These are phyloP conservation scores for Agelaius phoeniceus DNA, from an alignment of 2,113 vertebrate genomes.

Conservation along the genomic window DNA sequence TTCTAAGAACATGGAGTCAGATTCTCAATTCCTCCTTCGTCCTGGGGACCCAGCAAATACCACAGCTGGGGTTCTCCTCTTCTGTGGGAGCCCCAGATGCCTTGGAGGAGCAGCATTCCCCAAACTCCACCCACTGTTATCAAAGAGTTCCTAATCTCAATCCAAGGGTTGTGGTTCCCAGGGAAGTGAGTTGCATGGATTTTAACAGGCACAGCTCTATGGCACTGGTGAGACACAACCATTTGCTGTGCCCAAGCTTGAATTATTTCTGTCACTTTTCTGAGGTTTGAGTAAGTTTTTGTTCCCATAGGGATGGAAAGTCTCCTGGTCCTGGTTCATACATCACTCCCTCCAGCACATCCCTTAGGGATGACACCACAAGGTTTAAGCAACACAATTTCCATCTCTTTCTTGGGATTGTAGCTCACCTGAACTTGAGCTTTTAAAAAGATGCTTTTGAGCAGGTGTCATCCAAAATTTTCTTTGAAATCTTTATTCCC, in stretches of 20 bases:
- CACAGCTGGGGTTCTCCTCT: background rate
- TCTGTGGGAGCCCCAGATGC: background rate
- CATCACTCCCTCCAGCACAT: background rate
- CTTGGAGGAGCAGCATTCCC: background rate
- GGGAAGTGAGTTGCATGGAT: rapidly evolving
- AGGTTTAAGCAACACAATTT: background rate
- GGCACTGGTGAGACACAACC: rapidly evolving
- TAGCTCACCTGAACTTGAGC: background rate
- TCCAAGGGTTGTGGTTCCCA: background rate
- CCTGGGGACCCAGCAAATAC: no score
- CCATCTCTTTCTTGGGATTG: background rate
- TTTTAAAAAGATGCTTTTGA: background rate
- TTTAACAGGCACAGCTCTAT: background rate
- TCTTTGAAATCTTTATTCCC: background rate
- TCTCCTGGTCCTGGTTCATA: background rate
- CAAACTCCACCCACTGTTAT: background rate
- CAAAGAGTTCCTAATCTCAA: background rate
- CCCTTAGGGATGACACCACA: background rate
- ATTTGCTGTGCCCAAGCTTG: background rate
- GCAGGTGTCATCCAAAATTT: background rate
- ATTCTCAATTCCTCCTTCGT: no score
- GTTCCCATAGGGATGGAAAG: background rate
- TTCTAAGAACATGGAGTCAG: no score
- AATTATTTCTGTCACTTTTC: background rate
- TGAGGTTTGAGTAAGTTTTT: background rate